Evolutionary conservation across 2,113 vertebrate genomes (phyloP), one percentile per base, ranked within the genome.

Genomic region (Malurus melanocephalus): DNA sequence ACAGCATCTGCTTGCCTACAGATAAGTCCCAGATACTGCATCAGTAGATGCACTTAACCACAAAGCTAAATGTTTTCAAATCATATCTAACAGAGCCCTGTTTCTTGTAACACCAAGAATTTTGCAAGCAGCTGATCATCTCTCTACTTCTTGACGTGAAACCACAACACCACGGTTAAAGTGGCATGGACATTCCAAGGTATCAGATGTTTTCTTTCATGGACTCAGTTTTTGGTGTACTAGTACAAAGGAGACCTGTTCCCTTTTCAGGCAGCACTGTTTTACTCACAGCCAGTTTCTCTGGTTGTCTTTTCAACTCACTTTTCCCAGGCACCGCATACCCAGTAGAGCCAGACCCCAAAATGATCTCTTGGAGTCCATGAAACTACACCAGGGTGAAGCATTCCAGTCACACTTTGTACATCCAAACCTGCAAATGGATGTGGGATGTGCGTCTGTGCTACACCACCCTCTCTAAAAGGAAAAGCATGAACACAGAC

Each of bases 311-410:
- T 57, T 80, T 33, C 53, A 26, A 2, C n/a, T 28, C 24, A 1
- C 22, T 24, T 80, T 80, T 87, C 32, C 42, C 56, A 53, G 52
- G 28, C 52, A 24, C 22, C 42, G 17, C 30, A 7, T 4, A 28
- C 1, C 22, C 19, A 16, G 7, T 21, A 22, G n/a, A 77, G 43
- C 21, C 55, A 27, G 9, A 53, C 5, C 30, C 43, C 57, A 27
- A 13, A 43, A 12, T 0, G 10, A 68, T 40, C 27, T 35, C n/a
- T 45, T 3, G 0, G 62, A 0, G 5, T 2, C 1, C 10, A 7
- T 3, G 16, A 14, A 72, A 16, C 15, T 11, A 7, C 2, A 1
- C 8, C 59, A 21, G 53, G 0, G 0, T 2, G 32, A 40, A 51
- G 59, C 40, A 32, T 43, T 17, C 13, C 33, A 11, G 16, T 4